A percentile compares a stretch with the other conserved stretches of the same genome.
phyloP scores from a whole-genome alignment of 2,888 invertebrate species.

The Drosophila hamatofila region DNA sequence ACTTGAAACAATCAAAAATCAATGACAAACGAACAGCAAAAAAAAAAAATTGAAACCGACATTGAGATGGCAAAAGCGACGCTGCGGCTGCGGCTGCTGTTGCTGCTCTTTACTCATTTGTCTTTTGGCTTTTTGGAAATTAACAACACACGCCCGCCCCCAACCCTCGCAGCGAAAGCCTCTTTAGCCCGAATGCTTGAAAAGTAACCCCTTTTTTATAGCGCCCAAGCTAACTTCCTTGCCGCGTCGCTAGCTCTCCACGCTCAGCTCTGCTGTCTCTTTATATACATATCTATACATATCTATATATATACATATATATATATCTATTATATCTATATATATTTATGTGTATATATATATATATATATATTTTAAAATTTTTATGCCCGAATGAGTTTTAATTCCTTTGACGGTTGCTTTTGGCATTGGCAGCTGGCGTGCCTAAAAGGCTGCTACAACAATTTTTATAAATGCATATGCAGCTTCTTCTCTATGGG shows the following conservation, averaged over 20 bases:
- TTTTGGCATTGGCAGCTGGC: constrained; percentile 75
- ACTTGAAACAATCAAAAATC: constrained; percentile 80
- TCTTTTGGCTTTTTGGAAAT: constrained; percentile 79
- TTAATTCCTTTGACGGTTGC: constrained; percentile 85
- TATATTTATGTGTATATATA: constrained; percentile 28
- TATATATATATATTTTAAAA: constrained; percentile 82
- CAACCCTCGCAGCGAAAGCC: constrained; percentile 14
- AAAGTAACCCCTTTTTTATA: constrained; percentile 78
- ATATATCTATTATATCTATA: constrained; percentile 12
- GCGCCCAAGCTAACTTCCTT: constrained; percentile 41
- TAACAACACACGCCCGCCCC: constrained; percentile 65
- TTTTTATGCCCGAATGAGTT: constrained; percentile 85
- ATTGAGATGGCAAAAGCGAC: constrained; percentile 63
- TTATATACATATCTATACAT: constrained; percentile 11
- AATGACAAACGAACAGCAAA: constrained; percentile 58
- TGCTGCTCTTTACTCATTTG: constrained; percentile 77
- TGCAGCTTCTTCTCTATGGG: constrained; percentile 26
- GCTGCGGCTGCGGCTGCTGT: constrained; percentile 32
- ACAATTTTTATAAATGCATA: constrained; percentile 20
- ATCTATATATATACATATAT: constrained; percentile 1
- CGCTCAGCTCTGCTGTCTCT: constrained; percentile 33
- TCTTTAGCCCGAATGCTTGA: constrained; percentile 50
- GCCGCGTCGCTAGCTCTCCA: no score
- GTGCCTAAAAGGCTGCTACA: constrained; percentile 73
- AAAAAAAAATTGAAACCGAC: constrained; percentile 34